Evolutionary conservation across 2,888 invertebrate species (phyloP).

Genomic region (Drosophila kokeensis): DNA sequence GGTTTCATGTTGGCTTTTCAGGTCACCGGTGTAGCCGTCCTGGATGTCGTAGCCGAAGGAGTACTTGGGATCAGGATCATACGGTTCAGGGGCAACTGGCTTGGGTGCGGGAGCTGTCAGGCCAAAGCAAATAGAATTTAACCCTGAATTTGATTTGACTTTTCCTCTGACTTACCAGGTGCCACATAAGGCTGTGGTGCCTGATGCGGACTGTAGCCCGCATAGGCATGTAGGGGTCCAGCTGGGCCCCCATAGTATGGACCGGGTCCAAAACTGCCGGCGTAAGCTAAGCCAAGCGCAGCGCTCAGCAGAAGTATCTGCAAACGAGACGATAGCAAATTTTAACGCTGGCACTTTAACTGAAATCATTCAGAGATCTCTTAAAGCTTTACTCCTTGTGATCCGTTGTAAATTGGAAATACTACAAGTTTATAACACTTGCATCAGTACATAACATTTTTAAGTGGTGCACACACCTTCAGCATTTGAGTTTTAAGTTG

Average conservation of each 20-base stretch:
- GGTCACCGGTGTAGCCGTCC: slow-evolving; percentile 86
- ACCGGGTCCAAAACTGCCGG: slow-evolving; percentile 79
- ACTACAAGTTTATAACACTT: not conserved
- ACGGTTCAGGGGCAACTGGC: slow-evolving; percentile 82
- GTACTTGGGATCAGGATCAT: slow-evolving; percentile 85
- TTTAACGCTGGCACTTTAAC: not conserved
- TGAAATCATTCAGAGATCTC: not conserved
- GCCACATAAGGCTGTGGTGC: slow-evolving; percentile 66
- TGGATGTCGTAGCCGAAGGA: slow-evolving; percentile 86
- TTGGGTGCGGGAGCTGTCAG: slow-evolving; percentile 64
- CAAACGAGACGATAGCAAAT: not conserved
- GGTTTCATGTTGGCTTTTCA: slow-evolving; percentile 87
- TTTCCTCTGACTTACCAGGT: slow-evolving; percentile 60
- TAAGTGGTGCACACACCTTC: slow-evolving; percentile 66
- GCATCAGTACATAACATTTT: not conserved
- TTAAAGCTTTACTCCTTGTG: not conserved
- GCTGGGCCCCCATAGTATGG: slow-evolving; percentile 73
- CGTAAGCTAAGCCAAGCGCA: slow-evolving; percentile 71
- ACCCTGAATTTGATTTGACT: not conserved
- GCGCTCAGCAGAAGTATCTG: slow-evolving; percentile 77
- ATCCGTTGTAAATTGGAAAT: not conserved
- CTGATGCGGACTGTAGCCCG: slow-evolving; percentile 71
- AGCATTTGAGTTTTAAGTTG: slow-evolving; percentile 71
- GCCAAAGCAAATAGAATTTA: not conserved
- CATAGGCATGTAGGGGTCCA: slow-evolving; percentile 68